phyloP scores from a whole-genome alignment of 2,113 vertebrate species.

The Hystrix cristata region DNA sequence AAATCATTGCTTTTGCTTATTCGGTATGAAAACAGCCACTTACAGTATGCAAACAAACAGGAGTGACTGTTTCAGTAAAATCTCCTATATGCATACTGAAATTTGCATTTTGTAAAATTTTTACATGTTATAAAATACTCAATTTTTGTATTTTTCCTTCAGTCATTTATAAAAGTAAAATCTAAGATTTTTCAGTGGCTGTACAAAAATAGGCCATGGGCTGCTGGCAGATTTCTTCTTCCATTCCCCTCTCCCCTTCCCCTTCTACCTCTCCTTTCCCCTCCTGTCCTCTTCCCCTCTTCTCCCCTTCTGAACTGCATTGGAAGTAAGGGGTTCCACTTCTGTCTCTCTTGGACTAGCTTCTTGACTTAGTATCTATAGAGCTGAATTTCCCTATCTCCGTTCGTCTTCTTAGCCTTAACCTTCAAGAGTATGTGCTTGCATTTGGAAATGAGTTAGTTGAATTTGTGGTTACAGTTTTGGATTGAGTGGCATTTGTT shows the following conservation, averaged over 20 bases:
- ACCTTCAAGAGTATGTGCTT: neutral
- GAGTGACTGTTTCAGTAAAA: neutral
- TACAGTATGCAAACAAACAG: neutral
- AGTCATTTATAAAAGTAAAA: neutral
- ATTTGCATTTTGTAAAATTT: neutral
- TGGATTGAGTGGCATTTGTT: slow-evolving; percentile 16
- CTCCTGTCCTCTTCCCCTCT: neutral
- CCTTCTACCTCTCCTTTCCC: neutral
- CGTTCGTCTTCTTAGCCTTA: neutral
- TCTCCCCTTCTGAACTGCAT: neutral
- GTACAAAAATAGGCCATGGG: neutral
- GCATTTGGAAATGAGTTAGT: neutral
- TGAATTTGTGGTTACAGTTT: neutral
- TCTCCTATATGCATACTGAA: neutral
- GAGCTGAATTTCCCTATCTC: neutral
- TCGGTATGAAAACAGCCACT: neutral
- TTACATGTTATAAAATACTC: neutral
- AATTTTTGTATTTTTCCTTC: neutral
- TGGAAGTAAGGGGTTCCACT: neutral
- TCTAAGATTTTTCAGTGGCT: neutral
- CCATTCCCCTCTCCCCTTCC: neutral
- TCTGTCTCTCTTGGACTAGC: neutral
- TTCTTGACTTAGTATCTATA: neutral
- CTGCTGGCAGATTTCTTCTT: neutral
- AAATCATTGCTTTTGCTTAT: neutral